Base-by-base conservation (phyloP, 2,888 invertebrate species). In the Xestia rhomboidea region DNA sequence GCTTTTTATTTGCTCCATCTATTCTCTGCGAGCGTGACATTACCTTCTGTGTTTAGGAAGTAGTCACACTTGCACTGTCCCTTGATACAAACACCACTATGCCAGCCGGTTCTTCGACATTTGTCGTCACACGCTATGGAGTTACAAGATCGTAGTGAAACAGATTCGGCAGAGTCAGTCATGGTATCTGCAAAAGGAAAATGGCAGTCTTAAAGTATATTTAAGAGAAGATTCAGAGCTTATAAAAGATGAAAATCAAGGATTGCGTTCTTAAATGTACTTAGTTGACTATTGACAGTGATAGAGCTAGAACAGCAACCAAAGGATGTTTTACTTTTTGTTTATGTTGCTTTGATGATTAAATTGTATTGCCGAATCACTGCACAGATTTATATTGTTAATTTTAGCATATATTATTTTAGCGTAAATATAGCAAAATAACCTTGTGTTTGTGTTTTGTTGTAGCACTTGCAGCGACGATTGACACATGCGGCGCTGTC, bases 61-160 rank as follows among this genome's bases (percentile, higher is more conserved):
- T 75, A 27, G 27, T 82, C 57, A 66, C 78, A 78, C 24, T 66
- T 78, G 82, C 78, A 78, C 7, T 44, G 57, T 0, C 78, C 78
- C 0, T 78, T 64, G 27, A 78, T 0, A 57, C 78, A 78, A 18
- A 34, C 57, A 27, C 77, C 73, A n/a, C 63, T 46, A 15, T 63
- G 38, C 60, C 72, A 62, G 27, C 74, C 74, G 3, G 4, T 46
- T 73, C 63, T 63, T 0, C 74, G 73, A 38, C 77, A 77, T 54
- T 73, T 34, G 1, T 77, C 44, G 11, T 77, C 51, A 3, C 77
- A 77, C 5, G 24, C 21, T 11, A 34, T n/a, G 34, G 73, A n/a
- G 51, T 81, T 73, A n/a, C 77, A 77, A 27, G 27, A 62, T 2
- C 10, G 24, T 24, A 38, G 44, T 24, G 81, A 69, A 79, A 60